Base-by-base conservation (phyloP, 2,888 invertebrate species). In the Meteorus colon region DNA sequence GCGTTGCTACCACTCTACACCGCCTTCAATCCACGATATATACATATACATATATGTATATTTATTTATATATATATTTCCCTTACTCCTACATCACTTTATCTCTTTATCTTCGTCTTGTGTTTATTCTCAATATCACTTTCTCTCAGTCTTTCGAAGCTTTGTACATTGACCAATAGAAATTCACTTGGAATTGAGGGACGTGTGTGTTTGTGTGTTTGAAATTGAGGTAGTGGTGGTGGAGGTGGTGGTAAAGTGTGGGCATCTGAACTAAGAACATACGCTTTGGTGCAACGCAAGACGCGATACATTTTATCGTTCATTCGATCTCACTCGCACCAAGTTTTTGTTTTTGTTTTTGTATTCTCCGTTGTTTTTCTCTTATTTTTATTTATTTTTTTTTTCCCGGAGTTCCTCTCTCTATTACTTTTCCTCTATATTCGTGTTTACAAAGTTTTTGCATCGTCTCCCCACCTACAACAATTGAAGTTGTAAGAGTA, bases 111-210 rank as follows among this genome's bases (percentile, higher is more conserved):
- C 45, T 29, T 66, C 24, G 55, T 51, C 37, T 69, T 34, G 70
- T 37, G 19, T 34, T 59, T 65, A 41, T 48, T 67, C 41, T 71
- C 19, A 66, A 70, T 72, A 63, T 19, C 19, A 55, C 55, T 55
- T 55, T 55, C 55, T 55, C 55, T 19, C 55, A 19, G 55, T 55
- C n/a, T 24, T 19, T 63, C 72, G 19, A 27, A 68, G 66, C 59
- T 73, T 74, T 72, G 75, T 79, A 55, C 55, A 55, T 55, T 74
- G 77, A 72, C 79, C 79, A 75, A 76, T 77, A 73, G 51, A 68
- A 62, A 67, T 27, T 67, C 34, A n/a, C 27, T 45, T n/a, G 12
- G 45, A 67, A 65, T 59, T 41, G 37, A 29, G 62, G n/a, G n/a
- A 55, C 55, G 55, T 55, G 19, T 55, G 19, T 55, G 55, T 55